Evolutionary conservation across 1,140 invertebrate genomes (phyloP).

Genomic region (Halyomorpha halys): DNA sequence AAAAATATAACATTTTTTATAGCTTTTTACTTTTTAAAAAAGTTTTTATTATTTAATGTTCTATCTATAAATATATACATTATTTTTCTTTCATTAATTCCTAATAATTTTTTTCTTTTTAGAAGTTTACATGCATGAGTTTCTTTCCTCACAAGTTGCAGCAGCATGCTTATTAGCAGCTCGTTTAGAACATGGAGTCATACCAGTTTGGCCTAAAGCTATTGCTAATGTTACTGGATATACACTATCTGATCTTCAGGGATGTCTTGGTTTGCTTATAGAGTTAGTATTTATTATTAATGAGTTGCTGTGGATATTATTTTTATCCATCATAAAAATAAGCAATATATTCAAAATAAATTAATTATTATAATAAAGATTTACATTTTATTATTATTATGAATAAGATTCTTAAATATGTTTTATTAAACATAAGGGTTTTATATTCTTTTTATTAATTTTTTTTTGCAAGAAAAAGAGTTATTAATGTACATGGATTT

Average conservation of each 20-base stretch:
- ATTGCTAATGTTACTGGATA: conserved; percentile 23
- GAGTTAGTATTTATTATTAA: conserved; percentile 1
- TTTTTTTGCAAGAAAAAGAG: too few relatives aligned
- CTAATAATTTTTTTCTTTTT: not conserved
- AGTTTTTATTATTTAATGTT: not conserved
- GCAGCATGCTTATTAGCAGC: conserved; percentile 25
- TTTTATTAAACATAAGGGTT: too few relatives aligned
- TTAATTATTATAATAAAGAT: too few relatives aligned
- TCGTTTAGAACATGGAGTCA: conserved; percentile 11
- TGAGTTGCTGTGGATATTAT: too few relatives aligned
- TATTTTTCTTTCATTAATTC: conserved; percentile 1
- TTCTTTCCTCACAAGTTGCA: conserved; percentile 21
- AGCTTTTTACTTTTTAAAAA: not conserved
- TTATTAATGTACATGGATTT: too few relatives aligned
- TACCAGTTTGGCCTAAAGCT: conserved; percentile 23
- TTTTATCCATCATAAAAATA: too few relatives aligned
- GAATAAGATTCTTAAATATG: too few relatives aligned
- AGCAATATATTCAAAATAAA: too few relatives aligned
- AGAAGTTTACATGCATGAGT: conserved; percentile 22
- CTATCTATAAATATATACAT: not conserved
- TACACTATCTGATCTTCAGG: not conserved
- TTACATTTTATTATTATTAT: too few relatives aligned
- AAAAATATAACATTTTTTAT: not conserved
- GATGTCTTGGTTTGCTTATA: conserved; percentile 1
- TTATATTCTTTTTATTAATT: too few relatives aligned